Evolutionary conservation across 2,113 vertebrate species (phyloP), one percentile per base, ranked within the genome.

Genomic region (Corythornis cristatus): DNA sequence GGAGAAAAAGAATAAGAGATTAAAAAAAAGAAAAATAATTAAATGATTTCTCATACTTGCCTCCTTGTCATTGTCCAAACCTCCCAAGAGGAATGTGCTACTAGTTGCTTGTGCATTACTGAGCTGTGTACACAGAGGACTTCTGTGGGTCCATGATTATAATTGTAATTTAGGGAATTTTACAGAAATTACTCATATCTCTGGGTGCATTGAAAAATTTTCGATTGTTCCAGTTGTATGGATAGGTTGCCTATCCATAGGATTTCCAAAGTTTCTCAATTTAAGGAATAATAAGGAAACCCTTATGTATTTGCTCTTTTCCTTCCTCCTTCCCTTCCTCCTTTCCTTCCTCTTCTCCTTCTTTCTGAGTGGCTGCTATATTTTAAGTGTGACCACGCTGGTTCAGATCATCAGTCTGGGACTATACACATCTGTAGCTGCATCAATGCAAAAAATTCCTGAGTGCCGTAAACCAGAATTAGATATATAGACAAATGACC

Each of bases 191-290:
- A 3, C 17, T 58, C 5, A 15, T 57, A 45, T 40, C 25, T 53
- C n/a, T 57, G 35, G 10, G 1, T 40, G 8, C 1, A 8, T 29
- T 71, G 35, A 50, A 58, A 74, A 85, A 7, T 3, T 35, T 51
- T 11, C 6, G 2, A 1, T 2, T 22, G 56, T 61, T 84, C 46
- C 11, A 0, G 4, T 75, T 68, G 51, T 31, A 31, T 0, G 8
- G 9, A 8, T 25, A 20, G 6, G 12, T 51, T 57, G 13, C 9
- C 5, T 84, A 6, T 22, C 9, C 4, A 17, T 8, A 62, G 29
- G 64, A 72, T 66, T 33, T 29, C 4, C 11, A 70, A 46, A 29
- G 29, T 43, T 42, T 70, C 40, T 70, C 25, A 15, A 0, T 77
- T 79, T 65, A 29, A 60, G 29, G 12, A 48, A 4, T 53, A 48